Evolutionary conservation across 2,797 vertebrate species (phyloP).

Genomic region (Acestrorhynchus altus): DNA sequence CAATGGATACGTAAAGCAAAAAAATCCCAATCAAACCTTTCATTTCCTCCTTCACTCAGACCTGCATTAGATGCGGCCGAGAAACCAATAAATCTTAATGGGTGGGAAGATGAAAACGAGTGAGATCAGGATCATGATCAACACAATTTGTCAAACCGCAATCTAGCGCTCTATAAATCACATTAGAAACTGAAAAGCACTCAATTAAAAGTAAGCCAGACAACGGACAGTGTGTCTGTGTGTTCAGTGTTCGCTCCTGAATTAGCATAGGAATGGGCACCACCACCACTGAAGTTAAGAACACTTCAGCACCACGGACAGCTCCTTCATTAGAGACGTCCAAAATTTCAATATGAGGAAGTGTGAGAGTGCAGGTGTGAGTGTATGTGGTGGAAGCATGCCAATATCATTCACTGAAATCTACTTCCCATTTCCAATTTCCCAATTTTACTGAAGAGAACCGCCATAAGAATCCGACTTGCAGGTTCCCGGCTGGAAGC

Average conservation of each 20-base stretch:
- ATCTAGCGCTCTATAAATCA: not conserved
- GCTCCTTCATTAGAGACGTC: constrained; percentile 1
- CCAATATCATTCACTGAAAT: constrained; percentile 26
- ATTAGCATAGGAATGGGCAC: not conserved
- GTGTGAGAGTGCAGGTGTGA: not conserved
- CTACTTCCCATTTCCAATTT: constrained; percentile 42
- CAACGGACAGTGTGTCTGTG: not conserved
- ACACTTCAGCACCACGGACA: not conserved
- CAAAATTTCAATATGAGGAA: not conserved
- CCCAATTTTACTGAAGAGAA: constrained; percentile 28
- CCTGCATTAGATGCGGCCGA: not conserved
- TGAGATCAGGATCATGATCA: not conserved
- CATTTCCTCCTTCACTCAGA: not conserved
- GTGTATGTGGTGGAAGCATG: not conserved
- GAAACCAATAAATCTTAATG: not conserved
- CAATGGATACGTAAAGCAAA: not conserved
- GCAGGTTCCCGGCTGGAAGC: constrained; percentile 19
- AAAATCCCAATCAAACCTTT: not conserved
- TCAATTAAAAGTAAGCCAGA: not conserved
- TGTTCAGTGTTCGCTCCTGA: no score
- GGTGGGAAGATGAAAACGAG: not conserved
- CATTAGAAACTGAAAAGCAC: not conserved
- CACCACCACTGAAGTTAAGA: not conserved
- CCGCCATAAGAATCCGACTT: constrained; percentile 24
- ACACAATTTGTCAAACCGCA: not conserved